Percentiles rank a stretch among this genome's conserved stretches.
phyloP scores from a whole-genome alignment of 2,113 vertebrate genomes.

The Probosciger aterrimus region DNA sequence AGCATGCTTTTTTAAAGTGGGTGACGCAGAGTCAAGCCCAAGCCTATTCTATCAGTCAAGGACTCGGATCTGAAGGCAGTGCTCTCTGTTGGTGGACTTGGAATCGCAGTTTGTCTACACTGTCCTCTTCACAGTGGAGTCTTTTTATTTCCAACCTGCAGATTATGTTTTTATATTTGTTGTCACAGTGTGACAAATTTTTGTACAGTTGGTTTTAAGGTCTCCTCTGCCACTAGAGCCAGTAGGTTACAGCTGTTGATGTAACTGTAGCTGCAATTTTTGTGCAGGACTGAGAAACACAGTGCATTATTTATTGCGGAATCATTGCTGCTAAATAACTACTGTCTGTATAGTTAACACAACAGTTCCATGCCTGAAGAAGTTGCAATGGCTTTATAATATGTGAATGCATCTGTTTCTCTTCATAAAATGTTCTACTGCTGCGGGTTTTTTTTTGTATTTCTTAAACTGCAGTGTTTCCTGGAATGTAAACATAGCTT shows the following conservation, averaged over 20 bases:
- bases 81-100: slow-evolving; percentile 79
- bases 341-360: slow-evolving; percentile 96
- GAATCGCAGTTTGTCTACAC: slow-evolving; percentile 78
- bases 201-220: slow-evolving; percentile 85
- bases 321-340: slow-evolving; percentile 99
- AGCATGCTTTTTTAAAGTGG: slow-evolving; percentile 96
- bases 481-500: slow-evolving; percentile 81
- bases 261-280: slow-evolving; percentile 86
- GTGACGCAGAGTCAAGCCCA: slow-evolving; percentile 63
- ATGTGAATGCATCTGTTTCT: slow-evolving; percentile 88
- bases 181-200: slow-evolving; percentile 87
- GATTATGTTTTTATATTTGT: slow-evolving; percentile 84
- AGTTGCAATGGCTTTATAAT: slow-evolving; percentile 84
- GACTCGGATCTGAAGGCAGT: slow-evolving; percentile 75
- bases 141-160: slow-evolving; percentile 83
- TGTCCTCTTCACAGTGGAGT: slow-evolving; percentile 83
- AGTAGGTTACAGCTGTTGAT: slow-evolving; percentile 83
- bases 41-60: slow-evolving; percentile 60
- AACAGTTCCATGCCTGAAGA: slow-evolving; percentile 82
- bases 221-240: slow-evolving; percentile 85
- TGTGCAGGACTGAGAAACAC: slow-evolving; percentile 86
- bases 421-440: slow-evolving; percentile 77
- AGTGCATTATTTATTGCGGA: slow-evolving; percentile 96
- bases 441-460: slow-evolving; percentile 73
- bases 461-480: slow-evolving; percentile 80